phyloP scores from a whole-genome alignment of 1,140 invertebrate genomes.

The Nilaparvata lugens region DNA sequence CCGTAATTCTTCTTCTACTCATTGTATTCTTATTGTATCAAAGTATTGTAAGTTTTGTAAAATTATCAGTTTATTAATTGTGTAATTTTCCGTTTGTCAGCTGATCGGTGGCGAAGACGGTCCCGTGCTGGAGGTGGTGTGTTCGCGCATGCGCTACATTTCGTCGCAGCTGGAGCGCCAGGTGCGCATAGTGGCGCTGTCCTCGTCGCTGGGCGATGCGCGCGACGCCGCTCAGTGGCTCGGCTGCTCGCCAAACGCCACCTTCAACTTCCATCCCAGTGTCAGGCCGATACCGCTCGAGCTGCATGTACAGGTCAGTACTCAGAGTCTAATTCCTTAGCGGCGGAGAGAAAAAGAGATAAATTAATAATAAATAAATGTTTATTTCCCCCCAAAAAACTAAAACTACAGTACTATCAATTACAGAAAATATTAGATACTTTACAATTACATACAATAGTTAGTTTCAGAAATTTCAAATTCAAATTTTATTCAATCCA shows the following conservation, averaged over 20 bases:
- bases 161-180: conserved; percentile 89
- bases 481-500: too few relatives aligned
- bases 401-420: too few relatives aligned
- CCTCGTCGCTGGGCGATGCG: conserved; percentile 89
- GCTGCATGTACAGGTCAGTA: conserved; percentile 72
- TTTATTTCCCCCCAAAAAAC: too few relatives aligned
- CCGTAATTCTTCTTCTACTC: too few relatives aligned
- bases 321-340: not conserved
- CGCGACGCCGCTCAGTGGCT: conserved; percentile 95
- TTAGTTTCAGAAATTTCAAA: too few relatives aligned
- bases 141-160: conserved; percentile 95
- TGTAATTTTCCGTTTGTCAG: conserved; percentile 21
- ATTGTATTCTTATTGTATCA: too few relatives aligned
- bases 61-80: too few relatives aligned
- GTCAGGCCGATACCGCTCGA: conserved; percentile 92
- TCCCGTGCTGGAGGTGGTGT: conserved; percentile 93
- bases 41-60: too few relatives aligned
- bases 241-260: conserved; percentile 82
- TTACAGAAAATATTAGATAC: too few relatives aligned
- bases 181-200: conserved; percentile 92
- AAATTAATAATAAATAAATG: too few relatives aligned
- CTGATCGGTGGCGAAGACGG: conserved; percentile 80
- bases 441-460: too few relatives aligned
- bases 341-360: too few relatives aligned
- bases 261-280: conserved; percentile 98